Evolutionary conservation across 2,113 vertebrate genomes (phyloP).

Genomic region (Pseudorectes ferrugineus): DNA sequence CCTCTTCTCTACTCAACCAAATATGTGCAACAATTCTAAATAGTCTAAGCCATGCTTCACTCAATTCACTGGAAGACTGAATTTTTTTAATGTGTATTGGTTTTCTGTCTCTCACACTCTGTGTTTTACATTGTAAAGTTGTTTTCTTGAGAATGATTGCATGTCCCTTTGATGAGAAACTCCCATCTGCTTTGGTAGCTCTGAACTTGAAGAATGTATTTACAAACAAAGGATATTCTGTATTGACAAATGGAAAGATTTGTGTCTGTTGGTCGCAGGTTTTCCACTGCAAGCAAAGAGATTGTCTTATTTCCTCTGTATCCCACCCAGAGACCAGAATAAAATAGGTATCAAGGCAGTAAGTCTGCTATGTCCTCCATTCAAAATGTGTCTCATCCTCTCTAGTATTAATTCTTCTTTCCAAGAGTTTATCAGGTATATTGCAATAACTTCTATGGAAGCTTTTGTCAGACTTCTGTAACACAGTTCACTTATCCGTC

Average conservation of each 20-base stretch:
- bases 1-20: background rate
- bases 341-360: background rate
- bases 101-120: background rate
- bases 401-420: background rate
- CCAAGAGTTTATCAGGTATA: background rate
- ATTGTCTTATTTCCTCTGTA: background rate
- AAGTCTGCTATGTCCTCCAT: background rate
- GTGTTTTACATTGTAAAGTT: background rate
- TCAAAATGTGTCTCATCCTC: background rate
- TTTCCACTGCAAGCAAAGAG: background rate
- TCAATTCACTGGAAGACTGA: background rate
- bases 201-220: background rate
- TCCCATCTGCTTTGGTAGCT: background rate
- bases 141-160: background rate
- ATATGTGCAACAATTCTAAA: background rate
- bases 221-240: background rate
- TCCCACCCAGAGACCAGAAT: background rate
- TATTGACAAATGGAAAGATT: background rate
- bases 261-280: background rate
- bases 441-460: background rate
- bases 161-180: background rate
- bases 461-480: background rate
- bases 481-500: background rate
- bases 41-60: background rate
- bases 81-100: background rate